These are phyloP conservation scores for Brachypteracias leptosomus DNA, from an alignment of 2,113 vertebrate genomes.

Conservation along the genomic window DNA sequence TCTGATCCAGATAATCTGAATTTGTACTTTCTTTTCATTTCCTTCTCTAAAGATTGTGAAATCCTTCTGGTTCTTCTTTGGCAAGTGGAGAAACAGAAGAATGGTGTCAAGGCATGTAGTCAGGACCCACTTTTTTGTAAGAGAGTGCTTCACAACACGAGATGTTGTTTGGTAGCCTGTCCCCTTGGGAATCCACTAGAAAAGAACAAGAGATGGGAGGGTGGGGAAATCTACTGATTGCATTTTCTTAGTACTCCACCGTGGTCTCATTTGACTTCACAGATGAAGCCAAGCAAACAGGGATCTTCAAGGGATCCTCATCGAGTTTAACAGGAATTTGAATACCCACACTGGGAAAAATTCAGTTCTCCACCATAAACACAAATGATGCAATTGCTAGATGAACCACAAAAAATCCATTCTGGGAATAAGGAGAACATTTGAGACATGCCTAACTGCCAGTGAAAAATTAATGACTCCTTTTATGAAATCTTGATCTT, in stretches of 20 bases:
- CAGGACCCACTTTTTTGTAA: background rate
- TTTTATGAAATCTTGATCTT: background rate
- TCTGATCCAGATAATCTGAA: background rate
- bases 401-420: background rate
- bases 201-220: background rate
- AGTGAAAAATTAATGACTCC: background rate
- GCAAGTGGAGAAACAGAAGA: background rate
- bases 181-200: background rate
- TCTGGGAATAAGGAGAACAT: background rate
- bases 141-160: background rate
- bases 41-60: background rate
- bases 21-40: background rate
- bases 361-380: background rate
- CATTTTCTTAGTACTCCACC: background rate
- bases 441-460: background rate
- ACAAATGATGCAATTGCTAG: background rate
- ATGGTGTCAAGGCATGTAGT: background rate
- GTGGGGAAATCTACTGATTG: background rate
- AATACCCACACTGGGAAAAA: background rate
- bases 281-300: background rate
- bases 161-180: background rate
- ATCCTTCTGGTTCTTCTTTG: background rate
- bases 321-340: background rate
- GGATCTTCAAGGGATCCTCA: background rate
- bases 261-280: background rate